A percentile compares a stretch with the other conserved stretches of the same genome.
Evolutionary conservation across 1,140 invertebrate species (phyloP).

Genomic region (Asobara japonica): DNA sequence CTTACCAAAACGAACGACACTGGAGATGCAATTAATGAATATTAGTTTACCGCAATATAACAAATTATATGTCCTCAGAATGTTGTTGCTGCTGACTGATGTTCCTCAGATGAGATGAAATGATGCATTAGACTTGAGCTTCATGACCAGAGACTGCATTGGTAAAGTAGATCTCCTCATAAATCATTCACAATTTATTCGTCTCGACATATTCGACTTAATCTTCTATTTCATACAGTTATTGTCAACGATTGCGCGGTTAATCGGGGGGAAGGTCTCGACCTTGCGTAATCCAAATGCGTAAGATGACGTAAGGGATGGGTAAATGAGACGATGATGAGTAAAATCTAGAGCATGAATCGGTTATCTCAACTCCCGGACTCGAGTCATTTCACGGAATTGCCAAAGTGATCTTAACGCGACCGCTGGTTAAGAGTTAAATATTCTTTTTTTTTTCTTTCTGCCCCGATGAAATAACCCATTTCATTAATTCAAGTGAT

Average conservation of each 20-base stretch:
- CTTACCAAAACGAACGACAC: too few relatives aligned
- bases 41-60: too few relatives aligned
- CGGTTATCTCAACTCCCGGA: constrained; percentile 27
- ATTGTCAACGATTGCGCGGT: constrained; percentile 24
- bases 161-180: neutral
- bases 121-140: too few relatives aligned
- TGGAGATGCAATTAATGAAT: too few relatives aligned
- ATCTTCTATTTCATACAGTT: neutral
- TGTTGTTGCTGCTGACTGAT: too few relatives aligned
- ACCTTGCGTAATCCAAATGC: constrained; percentile 37
- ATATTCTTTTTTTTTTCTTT: neutral
- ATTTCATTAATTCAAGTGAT: neutral
- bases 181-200: neutral
- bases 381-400: neutral
- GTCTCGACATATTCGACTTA: neutral
- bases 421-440: neutral
- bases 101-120: neutral
- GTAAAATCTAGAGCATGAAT: constrained; percentile 31
- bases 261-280: constrained; percentile 31
- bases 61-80: too few relatives aligned
- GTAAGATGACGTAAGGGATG: constrained; percentile 35
- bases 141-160: neutral
- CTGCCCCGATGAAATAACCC: neutral
- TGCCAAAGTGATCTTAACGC: constrained; percentile 9
- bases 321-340: constrained; percentile 30